Conservation (phyloP, 2,113 vertebrate genomes). For the Nycticebus coucang region DNA sequence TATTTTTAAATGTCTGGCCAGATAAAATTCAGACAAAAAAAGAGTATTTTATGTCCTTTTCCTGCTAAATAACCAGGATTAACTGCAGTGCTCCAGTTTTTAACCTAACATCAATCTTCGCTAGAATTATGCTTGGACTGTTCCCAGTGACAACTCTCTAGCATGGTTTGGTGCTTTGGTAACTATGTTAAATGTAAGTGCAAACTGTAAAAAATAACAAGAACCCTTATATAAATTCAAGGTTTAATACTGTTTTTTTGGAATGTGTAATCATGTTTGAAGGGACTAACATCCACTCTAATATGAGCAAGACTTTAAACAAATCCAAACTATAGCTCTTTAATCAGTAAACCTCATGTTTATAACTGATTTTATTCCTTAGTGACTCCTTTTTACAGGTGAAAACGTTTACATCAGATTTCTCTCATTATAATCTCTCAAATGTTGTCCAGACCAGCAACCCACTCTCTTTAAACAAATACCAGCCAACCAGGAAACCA, state of each 20-base stretch:
- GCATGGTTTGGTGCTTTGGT: slow-evolving; percentile 58
- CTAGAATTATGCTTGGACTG: slow-evolving; percentile 70
- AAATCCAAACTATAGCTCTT: slow-evolving; percentile 61
- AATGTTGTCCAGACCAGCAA: slow-evolving; percentile 71
- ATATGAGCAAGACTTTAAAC: slow-evolving; percentile 62
- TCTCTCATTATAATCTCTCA: slow-evolving; percentile 72
- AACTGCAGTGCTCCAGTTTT: slow-evolving; percentile 51
- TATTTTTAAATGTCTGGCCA: slow-evolving; percentile 2
- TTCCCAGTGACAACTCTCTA: slow-evolving; percentile 68
- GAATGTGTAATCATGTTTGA: slow-evolving; percentile 57
- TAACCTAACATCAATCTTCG: slow-evolving; percentile 60
- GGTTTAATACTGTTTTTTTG: slow-evolving; percentile 55
- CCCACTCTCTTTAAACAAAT: slow-evolving; percentile 78
- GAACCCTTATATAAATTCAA: slow-evolving; percentile 65
- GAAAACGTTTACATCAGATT: slow-evolving; percentile 73
- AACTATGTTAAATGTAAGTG: slow-evolving; percentile 74
- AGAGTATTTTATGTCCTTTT: slow-evolving; percentile 43
- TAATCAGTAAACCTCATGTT: slow-evolving; percentile 21
- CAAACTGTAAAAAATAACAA: slow-evolving; percentile 74
- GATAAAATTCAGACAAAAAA: slow-evolving; percentile 62
- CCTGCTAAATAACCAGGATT: slow-evolving; percentile 52
- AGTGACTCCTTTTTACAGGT: slow-evolving; percentile 64
- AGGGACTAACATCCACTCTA: slow-evolving; percentile 59
- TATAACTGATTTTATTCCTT: slow-evolving; percentile 56
- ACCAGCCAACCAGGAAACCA: slow-evolving; percentile 76